phyloP scores from a whole-genome alignment of 1,140 invertebrate species.

The Venustaconcha ellipsiformis region DNA sequence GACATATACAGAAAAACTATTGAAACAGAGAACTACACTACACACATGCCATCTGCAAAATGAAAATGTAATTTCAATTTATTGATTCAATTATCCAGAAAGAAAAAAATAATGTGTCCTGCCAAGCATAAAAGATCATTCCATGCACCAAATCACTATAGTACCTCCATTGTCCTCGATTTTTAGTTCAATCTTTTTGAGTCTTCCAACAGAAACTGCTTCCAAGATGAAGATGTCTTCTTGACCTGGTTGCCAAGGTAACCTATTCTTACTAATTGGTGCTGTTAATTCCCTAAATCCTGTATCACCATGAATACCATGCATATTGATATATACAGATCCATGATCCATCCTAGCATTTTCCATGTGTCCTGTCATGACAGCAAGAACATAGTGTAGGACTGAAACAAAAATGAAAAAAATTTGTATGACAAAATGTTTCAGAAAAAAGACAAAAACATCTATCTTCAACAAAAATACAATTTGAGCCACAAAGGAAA shows the following conservation, averaged over 20 bases:
- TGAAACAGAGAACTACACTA: too few relatives aligned
- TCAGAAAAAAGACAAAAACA: too few relatives aligned
- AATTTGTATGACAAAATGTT: neutral
- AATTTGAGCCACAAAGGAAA: too few relatives aligned
- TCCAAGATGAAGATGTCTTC: conserved; percentile 50
- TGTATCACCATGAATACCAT: conserved; percentile 47
- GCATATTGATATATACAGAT: conserved; percentile 43
- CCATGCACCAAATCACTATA: too few relatives aligned
- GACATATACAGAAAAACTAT: too few relatives aligned
- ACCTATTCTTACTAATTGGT: conserved; percentile 33
- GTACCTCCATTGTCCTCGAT: conserved; percentile 22
- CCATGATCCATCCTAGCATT: conserved; percentile 39
- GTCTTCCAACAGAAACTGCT: conserved; percentile 48
- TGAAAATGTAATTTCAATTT: too few relatives aligned
- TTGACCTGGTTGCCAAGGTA: conserved; percentile 41
- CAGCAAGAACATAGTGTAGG: conserved; percentile 42
- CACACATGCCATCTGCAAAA: too few relatives aligned
- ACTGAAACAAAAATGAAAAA: conserved; percentile 35
- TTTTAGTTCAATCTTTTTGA: conserved; percentile 42
- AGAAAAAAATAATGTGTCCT: too few relatives aligned
- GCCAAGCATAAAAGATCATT: too few relatives aligned
- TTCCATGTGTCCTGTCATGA: conserved; percentile 45
- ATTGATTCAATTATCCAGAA: too few relatives aligned
- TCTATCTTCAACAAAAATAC: too few relatives aligned
- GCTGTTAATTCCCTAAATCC: conserved; percentile 39